Evolutionary conservation across 2,113 vertebrate species (phyloP), one percentile per base, ranked within the genome.

Genomic region (Polypterus senegalus): DNA sequence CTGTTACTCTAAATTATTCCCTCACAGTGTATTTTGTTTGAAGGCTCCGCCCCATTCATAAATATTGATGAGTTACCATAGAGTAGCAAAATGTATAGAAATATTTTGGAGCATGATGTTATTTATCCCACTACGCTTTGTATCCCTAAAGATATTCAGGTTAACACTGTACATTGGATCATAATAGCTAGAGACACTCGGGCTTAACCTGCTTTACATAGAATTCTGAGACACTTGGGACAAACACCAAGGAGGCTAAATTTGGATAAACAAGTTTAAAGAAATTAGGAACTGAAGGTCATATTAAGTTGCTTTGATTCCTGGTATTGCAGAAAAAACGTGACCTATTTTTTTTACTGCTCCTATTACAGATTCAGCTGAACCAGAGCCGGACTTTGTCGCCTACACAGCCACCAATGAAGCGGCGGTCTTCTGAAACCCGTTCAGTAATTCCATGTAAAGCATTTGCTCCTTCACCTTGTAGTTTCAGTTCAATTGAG

Each of bases 401-500:
- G 58, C 49, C 75, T 27, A 65, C 65, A 2, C 27, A 27, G 54
- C 71, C 73, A n/a, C 68, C 79, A 5, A 84, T 71, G 75, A 59
- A 67, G 59, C 69, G 63, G 3, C 74, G 67, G 1, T 68, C 74
- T 46, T 45, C 67, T 52, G 48, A 63, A 44, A 60, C 65, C 59
- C 65, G 54, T 59, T 47, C 75, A 62, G 66, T 65, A 58, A 70
- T 72, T 49, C 66, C 67, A 2, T 61, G 54, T 44, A 64, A 61
- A 2, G 61, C 63, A 1, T 54, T 62, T 4, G 61, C 57, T 43
- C 66, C 62, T 9, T 67, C 75, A 55, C 48, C 59, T 1, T 56
- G 58, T 46, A 5, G 2, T 48, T 86, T 84, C 65, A 48, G 63
- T 0, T 74, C 82, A 8, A 70, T 67, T 1, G 81, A 89, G 66